A percentile compares a stretch with the other conserved stretches of the same genome.
Conservation (phyloP, 2,113 vertebrate species). For the Callionymus lyra region DNA sequence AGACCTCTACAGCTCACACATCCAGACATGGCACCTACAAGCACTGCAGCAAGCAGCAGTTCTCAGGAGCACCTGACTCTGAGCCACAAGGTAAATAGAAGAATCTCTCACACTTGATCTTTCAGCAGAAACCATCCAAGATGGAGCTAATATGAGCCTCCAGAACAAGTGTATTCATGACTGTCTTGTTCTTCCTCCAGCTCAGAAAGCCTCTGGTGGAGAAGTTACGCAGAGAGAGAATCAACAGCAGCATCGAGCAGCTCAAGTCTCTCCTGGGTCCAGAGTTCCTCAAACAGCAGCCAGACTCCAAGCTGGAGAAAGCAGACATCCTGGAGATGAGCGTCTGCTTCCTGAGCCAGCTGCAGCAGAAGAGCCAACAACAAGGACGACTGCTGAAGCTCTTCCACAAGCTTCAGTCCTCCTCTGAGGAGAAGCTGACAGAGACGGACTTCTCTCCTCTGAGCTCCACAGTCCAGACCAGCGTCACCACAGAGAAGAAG, state of each 20-base stretch:
- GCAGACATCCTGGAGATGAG: conserved; percentile 57
- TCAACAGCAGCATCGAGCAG: conserved; percentile 51
- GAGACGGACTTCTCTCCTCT: conserved; percentile 23
- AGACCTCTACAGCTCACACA: conserved; percentile 47
- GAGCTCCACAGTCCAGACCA: conserved; percentile 25
- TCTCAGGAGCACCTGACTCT: conserved; percentile 44
- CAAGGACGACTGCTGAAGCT: conserved; percentile 38
- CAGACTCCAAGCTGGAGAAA: conserved; percentile 65
- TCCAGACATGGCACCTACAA: conserved; percentile 55
- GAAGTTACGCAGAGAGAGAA: conserved; percentile 55
- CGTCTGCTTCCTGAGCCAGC: conserved; percentile 33
- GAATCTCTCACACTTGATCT: neutral
- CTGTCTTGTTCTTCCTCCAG: conserved; percentile 27
- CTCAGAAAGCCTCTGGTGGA: conserved; percentile 54
- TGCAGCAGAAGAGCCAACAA: conserved; percentile 33
- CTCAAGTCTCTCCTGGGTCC: conserved; percentile 54
- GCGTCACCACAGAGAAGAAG: conserved; percentile 37
- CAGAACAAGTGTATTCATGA: conserved; percentile 15
- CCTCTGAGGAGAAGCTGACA: conserved; percentile 20
- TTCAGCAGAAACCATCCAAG: neutral
- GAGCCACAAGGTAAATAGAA: conserved; percentile 53
- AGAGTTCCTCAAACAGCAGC: conserved; percentile 51
- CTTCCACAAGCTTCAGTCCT: conserved; percentile 29
- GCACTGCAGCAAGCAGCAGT: conserved; percentile 35
- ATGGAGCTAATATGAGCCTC: neutral